Evolutionary conservation across 2,113 vertebrate species (phyloP).

Genomic region (Mirounga angustirostris): DNA sequence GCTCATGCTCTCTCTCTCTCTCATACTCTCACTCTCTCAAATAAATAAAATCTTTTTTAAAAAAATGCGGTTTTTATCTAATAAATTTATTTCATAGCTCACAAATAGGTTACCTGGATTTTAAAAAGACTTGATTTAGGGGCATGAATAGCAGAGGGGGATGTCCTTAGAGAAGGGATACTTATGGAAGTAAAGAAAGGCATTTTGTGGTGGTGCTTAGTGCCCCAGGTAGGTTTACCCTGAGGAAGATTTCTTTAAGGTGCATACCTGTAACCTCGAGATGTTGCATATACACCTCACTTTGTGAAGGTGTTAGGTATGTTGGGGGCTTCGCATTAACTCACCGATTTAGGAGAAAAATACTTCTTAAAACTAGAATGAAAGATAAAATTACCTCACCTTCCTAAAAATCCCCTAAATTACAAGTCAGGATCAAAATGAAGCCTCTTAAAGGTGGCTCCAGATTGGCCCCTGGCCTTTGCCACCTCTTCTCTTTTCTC

Average conservation of each 20-base stretch:
- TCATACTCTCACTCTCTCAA: no score
- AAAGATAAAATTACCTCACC: neutral
- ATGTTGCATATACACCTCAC: rapidly evolving
- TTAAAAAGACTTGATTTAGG: neutral
- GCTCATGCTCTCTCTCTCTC: no score
- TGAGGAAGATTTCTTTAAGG: no score
- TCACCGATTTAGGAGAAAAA: neutral
- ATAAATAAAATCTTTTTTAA: no score
- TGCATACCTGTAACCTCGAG: neutral
- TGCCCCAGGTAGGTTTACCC: neutral
- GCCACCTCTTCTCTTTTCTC: neutral
- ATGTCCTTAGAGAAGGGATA: neutral
- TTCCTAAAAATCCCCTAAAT: neutral
- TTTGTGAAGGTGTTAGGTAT: neutral
- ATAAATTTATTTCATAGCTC: neutral
- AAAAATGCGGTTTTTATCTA: neutral
- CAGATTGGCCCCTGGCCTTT: neutral
- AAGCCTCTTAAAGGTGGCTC: neutral
- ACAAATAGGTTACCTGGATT: neutral
- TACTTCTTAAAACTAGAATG: neutral
- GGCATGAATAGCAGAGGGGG: neutral
- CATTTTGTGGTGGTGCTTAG: neutral
- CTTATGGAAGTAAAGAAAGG: neutral
- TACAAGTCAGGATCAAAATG: no score
- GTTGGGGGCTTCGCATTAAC: neutral